Base-by-base conservation (phyloP, 2,888 invertebrate species). In the Trimorus sp. region DNA sequence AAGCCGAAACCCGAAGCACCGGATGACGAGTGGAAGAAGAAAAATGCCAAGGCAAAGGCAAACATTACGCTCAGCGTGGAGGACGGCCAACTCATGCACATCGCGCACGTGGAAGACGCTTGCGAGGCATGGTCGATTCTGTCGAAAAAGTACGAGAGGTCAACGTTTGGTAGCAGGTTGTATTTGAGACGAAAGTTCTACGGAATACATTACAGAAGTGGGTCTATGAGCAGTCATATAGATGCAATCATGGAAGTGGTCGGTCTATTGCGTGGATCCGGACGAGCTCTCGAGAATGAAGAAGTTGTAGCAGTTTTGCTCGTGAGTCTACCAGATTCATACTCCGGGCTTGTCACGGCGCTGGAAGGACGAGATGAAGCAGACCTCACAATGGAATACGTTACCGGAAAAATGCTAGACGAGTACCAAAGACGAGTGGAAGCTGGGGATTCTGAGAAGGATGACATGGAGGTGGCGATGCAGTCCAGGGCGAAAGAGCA, bases 371-470 rank as follows among this genome's bases (percentile, higher is more conserved):
- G 84, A 62, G 56, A 82, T 11, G 83, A 83, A 49, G 48, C 9
- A 1, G 83, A 85, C 26, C 26, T 26, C 26, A 26, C 26, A 4
- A 4, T 26, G 26, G 26, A 26, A 26, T 26, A 26, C 26, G 84
- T 84, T 0, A 83, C 78, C 42, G 82, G 84, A 8, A 84, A 84
- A 68, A 59, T 85, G 7, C 42, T 86, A 5, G 85, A 85, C 49
- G 85, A 86, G 12, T 80, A 82, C 37, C 66, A 73, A 42, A 66
- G 82, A 15, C 49, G 82, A 7, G 14, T 11, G 12, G 71, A 73
- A 54, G n/a, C 71, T 26, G 26, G 26, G 14, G 54, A 26, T 9
- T 54, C 54, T 7, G 26, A 26, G 26, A 16, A 26, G 9, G 12
- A 16, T 26, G 15, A 8, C 2, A 49, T 60, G 54, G 60, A 79